Conservation (phyloP, 2,888 invertebrate species). For the Aleiodes alternator region DNA sequence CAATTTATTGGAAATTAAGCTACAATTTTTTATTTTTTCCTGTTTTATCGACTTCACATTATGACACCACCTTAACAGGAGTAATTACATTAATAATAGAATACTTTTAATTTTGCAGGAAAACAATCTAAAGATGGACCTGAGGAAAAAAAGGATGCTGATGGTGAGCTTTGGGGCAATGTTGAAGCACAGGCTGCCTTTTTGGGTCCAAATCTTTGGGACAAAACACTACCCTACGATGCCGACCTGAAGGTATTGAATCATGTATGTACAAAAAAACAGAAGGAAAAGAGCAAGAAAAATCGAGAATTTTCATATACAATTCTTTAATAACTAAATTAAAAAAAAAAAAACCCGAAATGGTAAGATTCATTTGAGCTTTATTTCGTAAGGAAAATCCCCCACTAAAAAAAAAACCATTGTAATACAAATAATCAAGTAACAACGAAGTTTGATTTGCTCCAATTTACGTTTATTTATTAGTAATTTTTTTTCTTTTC, state of each 20-base stretch:
- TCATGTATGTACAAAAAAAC: constrained; percentile 73
- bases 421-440: constrained; percentile 5
- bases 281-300: constrained; percentile 37
- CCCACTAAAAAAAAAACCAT: not conserved
- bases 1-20: too few species aligned
- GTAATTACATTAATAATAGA: too few species aligned
- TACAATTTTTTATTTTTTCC: not conserved
- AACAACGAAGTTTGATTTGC: constrained; percentile 10
- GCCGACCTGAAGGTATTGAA: constrained; percentile 93
- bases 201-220: constrained; percentile 97
- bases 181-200: constrained; percentile 96
- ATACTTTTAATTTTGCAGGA: not conserved
- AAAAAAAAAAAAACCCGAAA: constrained; percentile 9
- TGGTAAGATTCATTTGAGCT: constrained; percentile 15
- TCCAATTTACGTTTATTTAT: constrained; percentile 1
- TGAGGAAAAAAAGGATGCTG: constrained; percentile 85
- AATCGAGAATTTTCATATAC: constrained; percentile 29
- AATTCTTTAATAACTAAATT: not conserved
- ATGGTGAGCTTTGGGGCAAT: constrained; percentile 89
- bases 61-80: too few species aligned
- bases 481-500: constrained; percentile 3
- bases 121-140: constrained; percentile 66
- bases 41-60: not conserved
- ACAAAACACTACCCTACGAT: constrained; percentile 93
- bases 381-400: not conserved